A percentile compares a stretch with the other conserved stretches of the same genome.
Conservation (phyloP, 2,113 vertebrate species). For the Thalassarche chlororhynchos region DNA sequence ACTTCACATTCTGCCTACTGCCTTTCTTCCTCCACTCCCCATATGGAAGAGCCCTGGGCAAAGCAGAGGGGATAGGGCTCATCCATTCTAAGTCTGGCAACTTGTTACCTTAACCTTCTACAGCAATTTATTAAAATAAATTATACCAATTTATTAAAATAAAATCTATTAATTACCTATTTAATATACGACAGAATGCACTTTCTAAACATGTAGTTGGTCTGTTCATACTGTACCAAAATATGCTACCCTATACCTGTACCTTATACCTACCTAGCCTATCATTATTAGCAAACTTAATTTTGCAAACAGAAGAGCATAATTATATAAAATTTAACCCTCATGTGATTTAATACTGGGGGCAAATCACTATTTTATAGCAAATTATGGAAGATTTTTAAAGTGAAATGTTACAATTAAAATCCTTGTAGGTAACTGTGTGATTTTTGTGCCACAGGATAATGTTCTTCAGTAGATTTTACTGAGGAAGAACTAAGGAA, state of each 20-base stretch:
- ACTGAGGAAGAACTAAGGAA: background rate
- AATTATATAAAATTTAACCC: background rate
- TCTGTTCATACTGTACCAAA: background rate
- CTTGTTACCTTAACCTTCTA: background rate
- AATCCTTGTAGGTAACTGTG: background rate
- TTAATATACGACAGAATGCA: background rate
- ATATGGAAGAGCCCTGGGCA: background rate
- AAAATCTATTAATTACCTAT: background rate
- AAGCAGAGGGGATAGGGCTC: background rate
- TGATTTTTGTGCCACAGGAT: background rate
- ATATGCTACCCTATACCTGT: background rate
- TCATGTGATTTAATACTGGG: fast-evolving
- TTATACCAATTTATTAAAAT: background rate
- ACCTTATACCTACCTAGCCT: background rate
- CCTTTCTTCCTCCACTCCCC: background rate
- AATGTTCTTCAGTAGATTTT: background rate
- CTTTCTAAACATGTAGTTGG: background rate
- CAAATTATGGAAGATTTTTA: background rate
- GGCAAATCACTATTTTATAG: background rate
- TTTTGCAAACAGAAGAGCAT: background rate
- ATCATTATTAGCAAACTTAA: background rate
- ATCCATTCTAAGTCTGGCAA: background rate
- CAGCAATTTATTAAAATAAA: background rate
- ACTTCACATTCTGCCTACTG: background rate
- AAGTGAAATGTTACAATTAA: background rate